Evolutionary conservation across 1,140 invertebrate species (phyloP).

Genomic region (Chionoecetes opilio): DNA sequence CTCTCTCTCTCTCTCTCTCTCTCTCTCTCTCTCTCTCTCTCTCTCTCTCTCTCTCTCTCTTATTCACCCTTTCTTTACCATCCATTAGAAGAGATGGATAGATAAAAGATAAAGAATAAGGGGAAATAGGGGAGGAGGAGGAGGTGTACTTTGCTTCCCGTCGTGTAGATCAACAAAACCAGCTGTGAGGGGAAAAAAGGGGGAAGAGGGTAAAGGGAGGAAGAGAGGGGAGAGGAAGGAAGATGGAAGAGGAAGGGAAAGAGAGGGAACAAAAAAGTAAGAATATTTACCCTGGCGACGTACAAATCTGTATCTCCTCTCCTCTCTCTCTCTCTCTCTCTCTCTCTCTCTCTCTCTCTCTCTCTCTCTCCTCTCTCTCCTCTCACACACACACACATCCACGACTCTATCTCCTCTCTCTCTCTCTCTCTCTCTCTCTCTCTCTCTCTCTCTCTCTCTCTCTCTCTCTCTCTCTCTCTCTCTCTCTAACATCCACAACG

Average conservation of each 20-base stretch:
- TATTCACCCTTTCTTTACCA: background rate
- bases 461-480: slow-evolving; percentile 47
- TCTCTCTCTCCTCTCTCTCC: no score
- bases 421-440: background rate
- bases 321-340: slow-evolving; percentile 4
- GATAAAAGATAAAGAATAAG: background rate
- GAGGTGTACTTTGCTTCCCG: background rate
- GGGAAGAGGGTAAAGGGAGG: background rate
- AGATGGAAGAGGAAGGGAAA: no score
- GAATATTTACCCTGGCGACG: no score
- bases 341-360: no score
- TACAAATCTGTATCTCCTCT: background rate
- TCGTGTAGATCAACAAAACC: background rate
- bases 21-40: background rate
- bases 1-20: background rate
- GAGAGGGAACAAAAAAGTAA: no score
- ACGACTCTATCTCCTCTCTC: no score
- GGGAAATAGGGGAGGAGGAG: slow-evolving; percentile 21
- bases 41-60: background rate
- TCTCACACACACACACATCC: background rate
- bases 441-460: slow-evolving; percentile 49
- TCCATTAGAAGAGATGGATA: background rate
- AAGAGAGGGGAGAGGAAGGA: background rate
- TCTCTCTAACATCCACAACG: slow-evolving; percentile 34
- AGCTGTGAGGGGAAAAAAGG: background rate